phyloP scores from a whole-genome alignment of 2,113 vertebrate genomes.

The Hyaena hyaena region DNA sequence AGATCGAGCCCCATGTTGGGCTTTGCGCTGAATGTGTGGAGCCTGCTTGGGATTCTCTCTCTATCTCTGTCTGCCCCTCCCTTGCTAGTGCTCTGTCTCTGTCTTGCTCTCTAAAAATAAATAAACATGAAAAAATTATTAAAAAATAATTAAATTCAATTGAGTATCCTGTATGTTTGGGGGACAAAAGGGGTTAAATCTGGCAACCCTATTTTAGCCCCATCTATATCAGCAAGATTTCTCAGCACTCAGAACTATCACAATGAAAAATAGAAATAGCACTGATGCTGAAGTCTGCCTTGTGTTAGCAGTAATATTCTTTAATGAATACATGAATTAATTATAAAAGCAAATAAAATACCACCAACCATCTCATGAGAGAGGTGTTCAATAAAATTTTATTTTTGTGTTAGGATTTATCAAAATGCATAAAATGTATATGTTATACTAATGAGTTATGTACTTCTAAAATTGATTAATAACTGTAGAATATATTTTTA shows the following conservation, averaged over 20 bases:
- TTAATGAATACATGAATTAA: background rate
- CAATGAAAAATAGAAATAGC: background rate
- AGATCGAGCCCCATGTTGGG: too few species aligned
- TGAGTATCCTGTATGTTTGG: background rate
- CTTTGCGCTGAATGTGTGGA: too few species aligned
- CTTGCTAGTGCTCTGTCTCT: too few species aligned
- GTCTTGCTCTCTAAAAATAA: too few species aligned
- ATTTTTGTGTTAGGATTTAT: constrained; percentile 14
- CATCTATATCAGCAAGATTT: background rate
- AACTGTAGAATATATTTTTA: background rate
- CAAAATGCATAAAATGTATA: background rate
- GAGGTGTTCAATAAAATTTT: background rate
- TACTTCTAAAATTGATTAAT: background rate
- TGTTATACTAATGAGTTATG: background rate
- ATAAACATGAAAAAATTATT: too few species aligned
- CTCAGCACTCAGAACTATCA: background rate
- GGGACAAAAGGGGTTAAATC: background rate
- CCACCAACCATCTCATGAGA: background rate
- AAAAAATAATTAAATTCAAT: background rate
- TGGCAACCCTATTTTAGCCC: background rate
- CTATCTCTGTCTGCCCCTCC: too few species aligned
- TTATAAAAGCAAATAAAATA: background rate
- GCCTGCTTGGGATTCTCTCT: too few species aligned
- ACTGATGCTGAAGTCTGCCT: background rate
- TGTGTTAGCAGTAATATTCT: background rate